These are phyloP conservation scores for Dicerorhinus sumatrensis DNA, from an alignment of 2,113 vertebrate genomes.

Conservation along the genomic window DNA sequence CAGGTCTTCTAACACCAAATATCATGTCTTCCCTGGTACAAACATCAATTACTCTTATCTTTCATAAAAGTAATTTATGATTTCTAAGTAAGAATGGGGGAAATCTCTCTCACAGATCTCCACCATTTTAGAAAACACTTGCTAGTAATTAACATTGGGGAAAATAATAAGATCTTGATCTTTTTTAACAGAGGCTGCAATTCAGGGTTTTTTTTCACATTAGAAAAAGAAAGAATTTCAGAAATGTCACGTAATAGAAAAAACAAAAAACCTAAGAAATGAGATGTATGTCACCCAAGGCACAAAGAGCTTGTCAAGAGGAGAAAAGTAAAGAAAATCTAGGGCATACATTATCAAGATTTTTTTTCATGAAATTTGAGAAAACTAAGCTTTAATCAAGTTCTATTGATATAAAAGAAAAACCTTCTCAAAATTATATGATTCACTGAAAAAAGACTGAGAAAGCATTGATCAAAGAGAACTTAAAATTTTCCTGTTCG, in stretches of 20 bases:
- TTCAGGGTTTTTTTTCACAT: neutral
- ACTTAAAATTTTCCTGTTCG: neutral
- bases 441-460: conserved; percentile 29
- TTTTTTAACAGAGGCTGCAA: neutral
- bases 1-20: neutral
- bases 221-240: neutral
- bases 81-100: neutral
- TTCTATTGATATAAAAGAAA: conserved; percentile 2
- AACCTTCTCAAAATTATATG: neutral
- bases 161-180: neutral
- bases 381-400: neutral
- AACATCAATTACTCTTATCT: neutral
- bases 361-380: neutral
- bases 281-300: neutral
- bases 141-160: neutral
- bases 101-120: neutral
- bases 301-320: neutral
- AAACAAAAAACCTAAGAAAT: neutral
- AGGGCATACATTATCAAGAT: neutral
- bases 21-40: neutral
- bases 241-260: neutral
- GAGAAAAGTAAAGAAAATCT: neutral
- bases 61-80: conserved; percentile 20
- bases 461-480: neutral
- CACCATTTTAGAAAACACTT: conserved; percentile 40